A percentile compares a stretch with the other conserved stretches of the same genome.
phyloP scores from a whole-genome alignment of 2,113 vertebrate species.

The Hippoglossus stenolepis region DNA sequence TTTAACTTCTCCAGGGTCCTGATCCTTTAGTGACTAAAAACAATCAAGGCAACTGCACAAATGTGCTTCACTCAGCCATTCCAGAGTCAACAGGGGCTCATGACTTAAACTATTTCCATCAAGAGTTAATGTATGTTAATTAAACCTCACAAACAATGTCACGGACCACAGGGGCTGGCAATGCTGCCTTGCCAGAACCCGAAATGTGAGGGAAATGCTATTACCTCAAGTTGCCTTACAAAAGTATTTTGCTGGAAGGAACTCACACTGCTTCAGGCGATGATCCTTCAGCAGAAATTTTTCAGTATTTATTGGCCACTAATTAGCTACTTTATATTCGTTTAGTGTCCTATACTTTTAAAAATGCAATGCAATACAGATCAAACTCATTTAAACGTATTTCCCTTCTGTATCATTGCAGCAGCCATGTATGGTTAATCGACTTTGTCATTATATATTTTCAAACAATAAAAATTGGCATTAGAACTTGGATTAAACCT shows the following conservation, averaged over 20 bases:
- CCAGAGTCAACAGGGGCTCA: conserved; percentile 72
- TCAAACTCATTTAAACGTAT: conserved; percentile 22
- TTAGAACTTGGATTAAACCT: conserved; percentile 30
- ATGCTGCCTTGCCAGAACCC: conserved; percentile 42
- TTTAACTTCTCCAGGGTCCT: conserved; percentile 34
- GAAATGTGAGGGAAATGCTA: conserved; percentile 42
- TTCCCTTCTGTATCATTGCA: neutral
- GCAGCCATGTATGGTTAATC: neutral
- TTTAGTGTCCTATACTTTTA: conserved; percentile 23
- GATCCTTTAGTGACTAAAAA: conserved; percentile 62
- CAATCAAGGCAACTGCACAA: conserved; percentile 66
- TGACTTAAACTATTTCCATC: conserved; percentile 76
- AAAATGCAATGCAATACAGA: conserved; percentile 22
- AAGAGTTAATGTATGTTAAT: conserved; percentile 74
- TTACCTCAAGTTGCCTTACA: neutral
- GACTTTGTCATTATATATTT: conserved; percentile 13
- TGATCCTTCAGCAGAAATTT: conserved; percentile 35
- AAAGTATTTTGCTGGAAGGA: conserved; percentile 10
- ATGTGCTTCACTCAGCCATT: conserved; percentile 71
- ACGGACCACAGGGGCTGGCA: conserved; percentile 67
- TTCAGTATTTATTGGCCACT: conserved; percentile 27
- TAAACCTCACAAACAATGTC: conserved; percentile 75
- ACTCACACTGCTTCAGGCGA: conserved; percentile 21
- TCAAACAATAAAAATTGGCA: conserved; percentile 23
- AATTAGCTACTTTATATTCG: conserved; percentile 44